phyloP scores from a whole-genome alignment of 1,140 invertebrate species.

The Holcopasites calliopsidis region DNA sequence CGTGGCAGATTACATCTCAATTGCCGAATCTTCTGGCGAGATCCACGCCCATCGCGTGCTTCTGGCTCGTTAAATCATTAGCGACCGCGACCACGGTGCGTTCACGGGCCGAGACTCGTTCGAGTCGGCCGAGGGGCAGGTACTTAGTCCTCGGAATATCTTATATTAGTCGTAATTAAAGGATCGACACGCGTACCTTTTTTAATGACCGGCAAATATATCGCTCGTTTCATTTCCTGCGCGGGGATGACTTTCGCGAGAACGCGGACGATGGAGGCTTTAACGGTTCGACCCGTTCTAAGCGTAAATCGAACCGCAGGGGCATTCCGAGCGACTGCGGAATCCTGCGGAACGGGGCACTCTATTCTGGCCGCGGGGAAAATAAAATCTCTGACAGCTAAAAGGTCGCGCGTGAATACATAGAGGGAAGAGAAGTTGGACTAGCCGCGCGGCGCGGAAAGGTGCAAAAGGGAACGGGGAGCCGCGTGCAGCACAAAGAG shows the following conservation, averaged over 20 bases:
- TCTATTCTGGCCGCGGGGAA: neutral
- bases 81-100: conserved; percentile 66
- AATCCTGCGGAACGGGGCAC: neutral
- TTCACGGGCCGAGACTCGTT: conserved; percentile 49
- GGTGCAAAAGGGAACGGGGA: conserved; percentile 20
- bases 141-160: no score
- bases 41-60: conserved; percentile 75
- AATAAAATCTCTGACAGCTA: conserved; percentile 24
- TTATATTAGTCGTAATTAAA: no score
- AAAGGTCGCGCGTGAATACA: conserved; percentile 28
- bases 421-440: conserved; percentile 8
- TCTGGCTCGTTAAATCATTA: conserved; percentile 73
- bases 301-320: neutral
- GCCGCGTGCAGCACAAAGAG: conserved; percentile 35
- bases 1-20: conserved; percentile 68
- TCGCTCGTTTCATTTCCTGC: no score
- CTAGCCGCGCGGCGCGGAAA: conserved; percentile 10
- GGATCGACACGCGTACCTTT: neutral
- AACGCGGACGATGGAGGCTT: no score
- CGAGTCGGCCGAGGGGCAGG: neutral
- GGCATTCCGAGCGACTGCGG: neutral
- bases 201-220: neutral
- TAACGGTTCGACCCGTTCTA: neutral
- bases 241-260: no score
- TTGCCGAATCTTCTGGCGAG: conserved; percentile 64